Evolutionary conservation across 2,888 invertebrate species (phyloP), one percentile per base, ranked within the genome.

Genomic region (Nipponacmea schrenckii): DNA sequence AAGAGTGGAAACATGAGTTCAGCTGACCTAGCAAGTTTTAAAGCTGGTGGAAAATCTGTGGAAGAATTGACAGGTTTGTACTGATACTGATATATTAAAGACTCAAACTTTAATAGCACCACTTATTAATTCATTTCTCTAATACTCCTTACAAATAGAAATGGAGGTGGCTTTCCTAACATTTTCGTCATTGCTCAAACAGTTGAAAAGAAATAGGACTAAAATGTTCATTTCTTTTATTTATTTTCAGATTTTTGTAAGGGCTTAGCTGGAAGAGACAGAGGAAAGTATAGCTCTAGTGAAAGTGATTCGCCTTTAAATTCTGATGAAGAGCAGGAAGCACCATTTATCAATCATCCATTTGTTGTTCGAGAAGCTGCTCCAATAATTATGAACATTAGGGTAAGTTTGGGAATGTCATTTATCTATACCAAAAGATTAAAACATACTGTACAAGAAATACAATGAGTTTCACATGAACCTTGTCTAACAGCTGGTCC

Each of bases 31-130:
- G 93, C 95, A 3, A 94, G 94, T 63, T 94, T 96, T 88, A 94
- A 94, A 86, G 94, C 96, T 74, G 96, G 96, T 75, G 97, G 94
- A 72, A 96, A 96, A 90, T 95, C 95, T 39, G 95, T 97, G 2
- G 95, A 96, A 80, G 97, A 98, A 90, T 91, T 98, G 27, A 97
- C 97, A 82, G 92, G 92, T 92, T 80, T 72, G 74, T 69, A 39
- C 39, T 62, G 5, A 3, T 31, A 31, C 31, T 31, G 3, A 31
- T 31, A 2, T 3, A 3, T 31, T 3, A 5, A 31, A 31, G 2
- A 31, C 31, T 31, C 31, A 39, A 39, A n/a, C n/a, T n/a, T n/a
- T 39, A 7, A 39, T 8, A 39, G 5, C 39, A n/a, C n/a, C n/a
- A n/a, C n/a, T n/a, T n/a, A n/a, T n/a, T n/a, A n/a, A n/a, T n/a